Conservation (phyloP, 2,797 vertebrate species). For the Acipenser transmontanus region DNA sequence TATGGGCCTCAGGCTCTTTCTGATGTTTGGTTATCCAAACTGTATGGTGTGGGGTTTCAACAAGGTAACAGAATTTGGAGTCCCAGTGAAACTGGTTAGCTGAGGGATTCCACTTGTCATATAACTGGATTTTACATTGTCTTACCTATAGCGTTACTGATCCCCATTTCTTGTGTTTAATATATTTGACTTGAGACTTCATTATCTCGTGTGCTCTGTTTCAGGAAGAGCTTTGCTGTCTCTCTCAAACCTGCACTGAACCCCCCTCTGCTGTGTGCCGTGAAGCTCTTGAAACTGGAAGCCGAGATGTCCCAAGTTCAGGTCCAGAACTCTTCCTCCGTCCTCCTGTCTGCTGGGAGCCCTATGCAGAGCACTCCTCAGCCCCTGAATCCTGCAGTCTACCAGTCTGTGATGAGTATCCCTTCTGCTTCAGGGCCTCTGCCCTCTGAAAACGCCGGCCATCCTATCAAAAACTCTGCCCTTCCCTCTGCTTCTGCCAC, state of each 20-base stretch:
- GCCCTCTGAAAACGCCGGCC: constrained; percentile 89
- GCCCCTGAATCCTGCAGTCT: constrained; percentile 59
- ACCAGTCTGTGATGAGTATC: constrained; percentile 83
- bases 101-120: too few species aligned
- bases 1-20: too few species aligned
- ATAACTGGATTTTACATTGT: too few species aligned
- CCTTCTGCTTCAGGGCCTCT: constrained; percentile 78
- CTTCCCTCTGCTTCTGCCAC: constrained; percentile 86
- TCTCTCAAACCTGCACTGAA: constrained; percentile 51
- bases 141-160: too few species aligned
- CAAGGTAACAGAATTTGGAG: too few species aligned
- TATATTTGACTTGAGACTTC: too few species aligned
- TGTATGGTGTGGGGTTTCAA: too few species aligned
- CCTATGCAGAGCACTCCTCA: constrained; percentile 66
- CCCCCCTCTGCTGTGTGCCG: constrained; percentile 42
- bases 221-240: constrained; percentile 67
- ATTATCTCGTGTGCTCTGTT: constrained; percentile 20
- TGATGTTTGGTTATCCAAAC: too few species aligned
- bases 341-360: constrained; percentile 56
- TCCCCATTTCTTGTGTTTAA: too few species aligned
- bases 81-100: too few species aligned
- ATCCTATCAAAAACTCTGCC: constrained; percentile 85
- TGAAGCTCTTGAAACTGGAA: constrained; percentile 46
- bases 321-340: constrained; percentile 71
- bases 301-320: constrained; percentile 90